Percentiles rank a stretch among this genome's conserved stretches.
phyloP scores from a whole-genome alignment of 1,140 invertebrate species.

The Ceratitis capitata region DNA sequence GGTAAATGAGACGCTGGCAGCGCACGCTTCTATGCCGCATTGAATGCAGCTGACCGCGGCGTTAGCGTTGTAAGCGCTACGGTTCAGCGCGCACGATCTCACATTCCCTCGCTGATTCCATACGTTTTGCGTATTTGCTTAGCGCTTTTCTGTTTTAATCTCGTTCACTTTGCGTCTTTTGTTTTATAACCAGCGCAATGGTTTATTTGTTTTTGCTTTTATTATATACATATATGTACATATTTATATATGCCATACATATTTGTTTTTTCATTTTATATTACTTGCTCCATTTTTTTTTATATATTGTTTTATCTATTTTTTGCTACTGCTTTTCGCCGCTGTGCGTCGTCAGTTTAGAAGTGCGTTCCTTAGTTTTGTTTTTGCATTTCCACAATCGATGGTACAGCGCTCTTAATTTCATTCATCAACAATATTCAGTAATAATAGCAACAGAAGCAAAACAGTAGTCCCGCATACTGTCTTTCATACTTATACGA shows the following conservation, averaged over 20 bases:
- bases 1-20: not conserved
- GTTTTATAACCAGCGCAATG: not conserved
- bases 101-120: not conserved
- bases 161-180: not conserved
- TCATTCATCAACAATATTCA: constrained; percentile 32
- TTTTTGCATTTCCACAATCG: not conserved
- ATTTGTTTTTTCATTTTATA: constrained; percentile 1
- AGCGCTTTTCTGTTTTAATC: constrained; percentile 24
- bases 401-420: not conserved
- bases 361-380: not conserved
- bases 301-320: not conserved
- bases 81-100: constrained; percentile 17
- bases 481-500: too few species aligned
- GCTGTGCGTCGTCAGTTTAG: not conserved
- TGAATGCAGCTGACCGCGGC: not conserved
- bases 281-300: not conserved
- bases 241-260: too few species aligned
- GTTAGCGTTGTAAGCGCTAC: not conserved
- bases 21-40: not conserved
- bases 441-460: not conserved
- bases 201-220: constrained; percentile 18
- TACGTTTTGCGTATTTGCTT: constrained; percentile 30
- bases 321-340: not conserved
- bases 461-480: too few species aligned
- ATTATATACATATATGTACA: too few species aligned